phyloP scores from a whole-genome alignment of 2,797 vertebrate species.

The Gallinago nigripennis region DNA sequence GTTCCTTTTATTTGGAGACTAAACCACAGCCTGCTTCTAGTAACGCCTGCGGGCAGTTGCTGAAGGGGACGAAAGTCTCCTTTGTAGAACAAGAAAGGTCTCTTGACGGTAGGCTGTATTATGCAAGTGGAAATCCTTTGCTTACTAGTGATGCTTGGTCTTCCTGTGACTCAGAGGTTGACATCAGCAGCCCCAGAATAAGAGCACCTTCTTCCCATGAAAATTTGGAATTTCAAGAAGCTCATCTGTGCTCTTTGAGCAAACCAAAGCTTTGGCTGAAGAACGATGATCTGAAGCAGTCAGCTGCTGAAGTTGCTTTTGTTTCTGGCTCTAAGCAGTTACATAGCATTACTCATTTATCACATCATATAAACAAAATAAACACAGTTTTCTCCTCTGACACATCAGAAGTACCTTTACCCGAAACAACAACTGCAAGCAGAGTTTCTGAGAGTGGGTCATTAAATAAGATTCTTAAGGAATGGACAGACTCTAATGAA shows the following conservation, averaged over 20 bases:
- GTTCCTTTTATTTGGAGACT: slow-evolving; percentile 74
- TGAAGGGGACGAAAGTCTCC: slow-evolving; percentile 49
- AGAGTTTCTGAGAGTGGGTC: neutral
- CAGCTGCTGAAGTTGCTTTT: slow-evolving; percentile 60
- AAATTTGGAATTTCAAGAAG: slow-evolving; percentile 50
- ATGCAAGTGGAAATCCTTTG: slow-evolving; percentile 64
- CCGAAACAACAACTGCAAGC: slow-evolving; percentile 46
- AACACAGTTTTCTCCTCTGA: slow-evolving; percentile 43
- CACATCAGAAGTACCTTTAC: slow-evolving; percentile 45
- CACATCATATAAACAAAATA: neutral
- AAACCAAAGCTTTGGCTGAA: slow-evolving; percentile 45
- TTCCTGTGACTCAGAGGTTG: slow-evolving; percentile 75
- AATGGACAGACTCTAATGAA: neutral
- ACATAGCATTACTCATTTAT: slow-evolving; percentile 2
- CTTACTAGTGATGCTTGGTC: slow-evolving; percentile 81
- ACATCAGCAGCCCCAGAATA: slow-evolving; percentile 63
- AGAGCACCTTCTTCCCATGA: slow-evolving; percentile 59
- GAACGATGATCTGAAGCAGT: slow-evolving; percentile 61
- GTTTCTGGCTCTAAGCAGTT: slow-evolving; percentile 36
- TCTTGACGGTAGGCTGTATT: slow-evolving; percentile 34
- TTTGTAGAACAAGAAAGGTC: slow-evolving; percentile 42
- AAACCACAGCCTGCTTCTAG: neutral
- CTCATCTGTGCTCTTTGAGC: neutral
- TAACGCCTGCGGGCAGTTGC: neutral
- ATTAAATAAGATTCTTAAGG: neutral